Evolutionary conservation across 2,888 invertebrate species (phyloP).

Genomic region (Sthenelais limicola): DNA sequence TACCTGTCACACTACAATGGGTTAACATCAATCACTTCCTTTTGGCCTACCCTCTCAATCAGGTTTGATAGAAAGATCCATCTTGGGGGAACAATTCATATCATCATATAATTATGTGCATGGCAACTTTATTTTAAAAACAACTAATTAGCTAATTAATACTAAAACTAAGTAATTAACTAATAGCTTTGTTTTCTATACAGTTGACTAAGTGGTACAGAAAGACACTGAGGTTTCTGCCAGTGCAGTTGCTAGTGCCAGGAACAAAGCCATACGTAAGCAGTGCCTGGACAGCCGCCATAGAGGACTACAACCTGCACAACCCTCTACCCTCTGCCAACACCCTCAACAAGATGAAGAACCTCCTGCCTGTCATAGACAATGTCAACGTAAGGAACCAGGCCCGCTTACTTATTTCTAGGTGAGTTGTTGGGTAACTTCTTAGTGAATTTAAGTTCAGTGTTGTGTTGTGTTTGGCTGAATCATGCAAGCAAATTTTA

Average conservation of each 20-base stretch:
- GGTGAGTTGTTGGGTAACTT: too few relatives aligned
- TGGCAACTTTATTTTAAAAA: too few relatives aligned
- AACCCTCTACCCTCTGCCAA: conserved; percentile 40
- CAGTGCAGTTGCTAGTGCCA: conserved; percentile 43
- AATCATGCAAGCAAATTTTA: too few relatives aligned
- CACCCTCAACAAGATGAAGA: conserved; percentile 43
- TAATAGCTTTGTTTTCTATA: too few relatives aligned
- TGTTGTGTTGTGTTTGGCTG: neutral
- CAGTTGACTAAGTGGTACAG: conserved; percentile 47
- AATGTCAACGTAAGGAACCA: conserved; percentile 41
- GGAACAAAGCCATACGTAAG: conserved; percentile 1
- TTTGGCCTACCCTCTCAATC: too few relatives aligned
- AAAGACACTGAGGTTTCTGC: conserved; percentile 40
- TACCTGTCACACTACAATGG: too few relatives aligned
- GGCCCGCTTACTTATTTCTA: conserved; percentile 44
- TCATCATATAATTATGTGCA: too few relatives aligned
- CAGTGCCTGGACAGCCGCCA: conserved; percentile 41
- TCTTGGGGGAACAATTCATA: too few relatives aligned
- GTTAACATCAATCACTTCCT: too few relatives aligned
- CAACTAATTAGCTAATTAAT: too few relatives aligned
- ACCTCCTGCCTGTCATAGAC: conserved; percentile 44
- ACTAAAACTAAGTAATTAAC: too few relatives aligned
- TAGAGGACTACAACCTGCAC: conserved; percentile 40
- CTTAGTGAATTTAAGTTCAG: neutral
- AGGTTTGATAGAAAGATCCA: too few relatives aligned